phyloP scores from a whole-genome alignment of 1,140 invertebrate genomes.

The Aethina tumida region DNA sequence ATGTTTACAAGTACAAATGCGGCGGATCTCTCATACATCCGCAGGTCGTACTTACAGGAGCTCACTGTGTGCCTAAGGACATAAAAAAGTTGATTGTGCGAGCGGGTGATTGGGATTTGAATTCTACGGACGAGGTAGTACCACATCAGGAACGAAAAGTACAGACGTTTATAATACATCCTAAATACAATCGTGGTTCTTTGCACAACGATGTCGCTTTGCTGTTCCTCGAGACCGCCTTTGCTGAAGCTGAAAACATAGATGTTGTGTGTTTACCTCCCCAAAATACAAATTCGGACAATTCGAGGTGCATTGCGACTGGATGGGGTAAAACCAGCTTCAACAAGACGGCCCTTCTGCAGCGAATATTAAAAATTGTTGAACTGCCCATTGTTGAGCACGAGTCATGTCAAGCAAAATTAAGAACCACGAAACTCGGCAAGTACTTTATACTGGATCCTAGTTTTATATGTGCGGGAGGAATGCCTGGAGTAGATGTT shows the following conservation, averaged over 20 bases:
- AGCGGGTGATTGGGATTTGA: constrained; percentile 73
- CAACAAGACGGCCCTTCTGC: constrained; percentile 49
- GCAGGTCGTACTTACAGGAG: constrained; percentile 59
- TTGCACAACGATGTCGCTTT: constrained; percentile 52
- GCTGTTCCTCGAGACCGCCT: constrained; percentile 41
- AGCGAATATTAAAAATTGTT: constrained; percentile 42
- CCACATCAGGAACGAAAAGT: constrained; percentile 59
- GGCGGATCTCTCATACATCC: constrained; percentile 67
- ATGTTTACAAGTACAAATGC: constrained; percentile 59
- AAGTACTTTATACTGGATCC: constrained; percentile 38
- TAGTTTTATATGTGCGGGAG: constrained; percentile 47
- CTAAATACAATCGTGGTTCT: constrained; percentile 37
- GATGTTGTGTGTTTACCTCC: constrained; percentile 50
- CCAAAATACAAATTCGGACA: constrained; percentile 37
- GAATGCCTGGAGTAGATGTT: constrained; percentile 48
- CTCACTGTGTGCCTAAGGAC: constrained; percentile 46
- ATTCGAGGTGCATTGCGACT: constrained; percentile 57
- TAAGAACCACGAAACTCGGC: constrained; percentile 38
- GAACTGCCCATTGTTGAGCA: constrained; percentile 35
- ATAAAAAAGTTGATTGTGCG: constrained; percentile 44
- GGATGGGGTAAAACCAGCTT: constrained; percentile 78
- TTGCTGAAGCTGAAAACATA: constrained; percentile 50
- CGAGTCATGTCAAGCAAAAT: constrained; percentile 33
- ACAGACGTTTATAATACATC: constrained; percentile 43
- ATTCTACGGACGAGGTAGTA: constrained; percentile 58